Evolutionary conservation across 2,888 invertebrate genomes (phyloP), one percentile per base, ranked within the genome.

Genomic region (Orchesella flavescens): DNA sequence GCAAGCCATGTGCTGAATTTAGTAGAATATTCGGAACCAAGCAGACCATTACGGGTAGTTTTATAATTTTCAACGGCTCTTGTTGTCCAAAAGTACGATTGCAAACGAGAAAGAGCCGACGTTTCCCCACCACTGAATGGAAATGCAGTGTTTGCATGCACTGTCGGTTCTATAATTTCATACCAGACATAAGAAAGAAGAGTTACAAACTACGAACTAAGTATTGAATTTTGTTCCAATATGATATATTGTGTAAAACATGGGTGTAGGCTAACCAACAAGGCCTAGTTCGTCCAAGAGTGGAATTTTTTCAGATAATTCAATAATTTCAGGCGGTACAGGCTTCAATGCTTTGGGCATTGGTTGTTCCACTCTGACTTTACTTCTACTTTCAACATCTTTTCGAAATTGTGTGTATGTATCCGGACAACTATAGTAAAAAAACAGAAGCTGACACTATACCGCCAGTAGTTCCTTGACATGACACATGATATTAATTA

Each of bases 91-190:
- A 86, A 78, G 82, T 90, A 90, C 68, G 87, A 86, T 21, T 88
- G 75, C 49, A 90, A 84, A 21, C 90, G 88, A 44, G 88, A 82
- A 24, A 90, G 82, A 13, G 89, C 90, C 44, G 88, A 87, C 1
- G 88, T 88, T 85, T 91, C 91, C n/a, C 91, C 90, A 13, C 91
- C 91, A 23, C 78, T 66, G 89, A 89, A 86, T 10, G 87, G 87
- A 78, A 87, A 88, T 10, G 87, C 88, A 55, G 78, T 78, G 10
- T 79, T 63, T 7, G 34, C 34, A 71, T 85, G 61, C 13, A 61
- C 1, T 44, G n/a, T 59, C 21, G 73, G 73, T 0, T 61, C 73
- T 74, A 44, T 17, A 49, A 19, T 34, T 34, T 34, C 34, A 34
- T n/a, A n/a, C 57, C 15, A 17, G 57, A 19, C 7, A 57, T 17